A percentile compares a stretch with the other conserved stretches of the same genome.
These are phyloP conservation scores for Nomada fabriciana DNA, from an alignment of 2,888 invertebrate species.

Conservation along the genomic window DNA sequence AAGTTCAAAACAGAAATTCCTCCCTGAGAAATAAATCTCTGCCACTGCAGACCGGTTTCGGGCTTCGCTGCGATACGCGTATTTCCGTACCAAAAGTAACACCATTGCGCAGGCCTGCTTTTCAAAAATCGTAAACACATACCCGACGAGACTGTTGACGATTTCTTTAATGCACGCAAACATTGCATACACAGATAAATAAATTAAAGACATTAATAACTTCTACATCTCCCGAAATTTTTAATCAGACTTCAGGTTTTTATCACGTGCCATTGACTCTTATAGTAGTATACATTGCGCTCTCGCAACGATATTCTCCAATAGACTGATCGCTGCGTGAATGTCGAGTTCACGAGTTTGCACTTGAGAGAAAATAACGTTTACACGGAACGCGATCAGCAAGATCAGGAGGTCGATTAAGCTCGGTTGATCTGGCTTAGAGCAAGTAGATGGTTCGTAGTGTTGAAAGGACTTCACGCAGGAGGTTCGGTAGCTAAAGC, in stretches of 20 bases:
- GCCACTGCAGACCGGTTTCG: slow-evolving; percentile 31
- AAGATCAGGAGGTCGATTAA: slow-evolving; percentile 73
- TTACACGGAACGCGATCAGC: slow-evolving; percentile 59
- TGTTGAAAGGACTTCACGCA: slow-evolving; percentile 66
- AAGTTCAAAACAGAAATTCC: slow-evolving; percentile 3
- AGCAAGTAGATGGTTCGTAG: slow-evolving; percentile 54
- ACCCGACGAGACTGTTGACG: slow-evolving; percentile 37
- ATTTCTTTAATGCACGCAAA: no score
- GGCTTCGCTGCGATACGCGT: no score
- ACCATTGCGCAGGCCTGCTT: slow-evolving; percentile 39
- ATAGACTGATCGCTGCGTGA: not conserved
- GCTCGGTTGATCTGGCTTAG: slow-evolving; percentile 72
- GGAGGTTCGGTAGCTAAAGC: slow-evolving; percentile 55
- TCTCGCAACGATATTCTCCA: no score
- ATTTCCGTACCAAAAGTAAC: no score
- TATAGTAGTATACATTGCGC: no score
- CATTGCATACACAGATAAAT: no score
- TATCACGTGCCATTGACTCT: no score
- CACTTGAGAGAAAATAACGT: slow-evolving; percentile 38
- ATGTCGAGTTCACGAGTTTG: not conserved
- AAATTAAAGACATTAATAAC: no score
- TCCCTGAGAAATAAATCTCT: slow-evolving; percentile 36
- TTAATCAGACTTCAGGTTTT: no score
- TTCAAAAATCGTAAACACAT: slow-evolving; percentile 66
- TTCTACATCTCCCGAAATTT: no score